Base-by-base conservation (phyloP, 1,140 invertebrate species). In the Polypedilum pembai region DNA sequence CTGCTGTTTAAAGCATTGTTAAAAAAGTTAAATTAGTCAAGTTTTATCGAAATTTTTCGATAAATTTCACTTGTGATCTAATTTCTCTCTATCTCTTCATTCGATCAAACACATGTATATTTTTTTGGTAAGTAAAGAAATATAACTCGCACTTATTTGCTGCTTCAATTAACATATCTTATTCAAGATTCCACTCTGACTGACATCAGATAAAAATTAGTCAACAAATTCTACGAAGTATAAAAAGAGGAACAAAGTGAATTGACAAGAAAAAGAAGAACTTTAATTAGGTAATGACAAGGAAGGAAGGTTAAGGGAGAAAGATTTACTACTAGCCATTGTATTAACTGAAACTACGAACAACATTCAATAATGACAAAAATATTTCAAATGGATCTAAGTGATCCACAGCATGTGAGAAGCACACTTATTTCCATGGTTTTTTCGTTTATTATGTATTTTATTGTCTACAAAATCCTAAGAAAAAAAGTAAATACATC, bases 51-150 rank as follows among this genome's bases (percentile, higher is more conserved):
- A 56, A 56, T 15, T 33, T 33, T 56, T 56, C 10, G 45, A 56
- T 56, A 56, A 56, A 56, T 56, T 56, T 56, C 45, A 12, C 45
- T 56, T 56, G 12, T 56, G 45, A 56, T 56, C 45, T 56, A 56
- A 15, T 56, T 56, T 56, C 45, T 56, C 12, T 12, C 1, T 56
- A n/a, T n/a, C 45, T 56, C 1, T 56, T 12, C 45, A 56, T 56
- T 56, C 12, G 12, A 56, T n/a, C 12, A 56, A 56, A 56, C 45
- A 56, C 45, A 56, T 56, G 45, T 56, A 56, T 15, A 56, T 56
- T 56, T 56, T 56, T 56, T 56, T 56, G 45, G 45, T 56, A n/a
- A 56, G 45, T 12, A 56, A 33, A 33, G 24, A 33, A 5, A 33
- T 3, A 33, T n/a, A 33, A 33, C 24, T 33, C 24, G 24, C 4